Percentiles rank a stretch among this genome's conserved stretches.
Evolutionary conservation across 1,140 invertebrate genomes (phyloP).

Genomic region (Anastatus disparis): DNA sequence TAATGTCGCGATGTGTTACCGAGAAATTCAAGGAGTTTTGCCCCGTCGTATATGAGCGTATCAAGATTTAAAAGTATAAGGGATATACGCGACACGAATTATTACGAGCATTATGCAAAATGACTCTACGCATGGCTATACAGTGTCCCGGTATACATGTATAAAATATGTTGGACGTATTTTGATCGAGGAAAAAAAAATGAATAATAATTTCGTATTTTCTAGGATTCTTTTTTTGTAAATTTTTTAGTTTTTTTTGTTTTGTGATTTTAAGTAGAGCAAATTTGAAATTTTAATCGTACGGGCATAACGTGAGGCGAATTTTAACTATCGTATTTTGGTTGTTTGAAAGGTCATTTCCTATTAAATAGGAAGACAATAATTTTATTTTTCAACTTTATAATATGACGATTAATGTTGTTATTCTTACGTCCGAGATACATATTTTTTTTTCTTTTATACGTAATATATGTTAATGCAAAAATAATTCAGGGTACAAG

Average conservation of each 20-base stretch:
- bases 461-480: too few species aligned
- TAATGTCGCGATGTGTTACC: constrained; percentile 1
- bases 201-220: neutral
- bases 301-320: too few species aligned
- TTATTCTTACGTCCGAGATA: too few species aligned
- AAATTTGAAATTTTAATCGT: neutral
- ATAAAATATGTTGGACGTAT: neutral
- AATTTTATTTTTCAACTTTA: too few species aligned
- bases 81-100: constrained; percentile 8
- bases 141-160: neutral
- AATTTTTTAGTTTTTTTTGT: neutral
- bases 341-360: too few species aligned
- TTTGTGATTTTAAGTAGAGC: neutral
- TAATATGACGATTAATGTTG: too few species aligned
- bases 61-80: neutral
- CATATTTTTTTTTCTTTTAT: too few species aligned
- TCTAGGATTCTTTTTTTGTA: neutral
- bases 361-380: too few species aligned
- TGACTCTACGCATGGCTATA: neutral
- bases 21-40: neutral
- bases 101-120: neutral
- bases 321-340: too few species aligned
- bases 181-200: too few species aligned
- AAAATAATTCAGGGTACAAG: too few species aligned
- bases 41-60: too few species aligned